Base-by-base conservation (phyloP, 1,140 invertebrate genomes). In the Procambarus virginalis region DNA sequence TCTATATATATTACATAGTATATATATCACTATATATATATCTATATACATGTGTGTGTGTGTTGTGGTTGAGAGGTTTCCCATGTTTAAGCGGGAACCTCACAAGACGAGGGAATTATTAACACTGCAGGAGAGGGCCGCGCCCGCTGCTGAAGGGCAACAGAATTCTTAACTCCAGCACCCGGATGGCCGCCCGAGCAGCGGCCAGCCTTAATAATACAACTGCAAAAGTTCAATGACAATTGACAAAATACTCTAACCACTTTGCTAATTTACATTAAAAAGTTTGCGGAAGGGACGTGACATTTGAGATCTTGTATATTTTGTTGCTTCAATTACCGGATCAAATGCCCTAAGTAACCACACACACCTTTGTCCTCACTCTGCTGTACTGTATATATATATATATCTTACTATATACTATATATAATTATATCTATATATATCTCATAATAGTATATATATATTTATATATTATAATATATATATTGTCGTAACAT, bases 261-360 rank as follows among this genome's bases (percentile, higher is more conserved):
- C 80, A 45, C 48, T 68, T 82, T 82, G 80, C 34, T 82, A 68
- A 82, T 82, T 82, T 82, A 82, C 80, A 82, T 81, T 60, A 34
- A 17, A 81, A 81, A 81, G 51, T 81, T 55, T 81, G n/a, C 22
- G n/a, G 51, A 60, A 22, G 48, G 55, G 55, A 22, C 34, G n/a
- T 81, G 79, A 68, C 80, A 68, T 82, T 82, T 82, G n/a, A 55
- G 34, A 82, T 14, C 22, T 60, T 68, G 80, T 68, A 82, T 70
- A 64, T 82, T 82, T 9, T 22, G 34, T 34, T 34, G 34, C 34
- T 34, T 34, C 34, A 34, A 34, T 34, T 34, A 34, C 34, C 34
- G 34, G 34, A n/a, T 34, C 34, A 34, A 34, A 1, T 0, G 34
- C 34, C 34, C 34, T 34, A 34, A 34, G 34, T 34, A 34, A 34